Evolutionary conservation across 1,140 invertebrate species (phyloP).

Genomic region (Dinoponera quadriceps): DNA sequence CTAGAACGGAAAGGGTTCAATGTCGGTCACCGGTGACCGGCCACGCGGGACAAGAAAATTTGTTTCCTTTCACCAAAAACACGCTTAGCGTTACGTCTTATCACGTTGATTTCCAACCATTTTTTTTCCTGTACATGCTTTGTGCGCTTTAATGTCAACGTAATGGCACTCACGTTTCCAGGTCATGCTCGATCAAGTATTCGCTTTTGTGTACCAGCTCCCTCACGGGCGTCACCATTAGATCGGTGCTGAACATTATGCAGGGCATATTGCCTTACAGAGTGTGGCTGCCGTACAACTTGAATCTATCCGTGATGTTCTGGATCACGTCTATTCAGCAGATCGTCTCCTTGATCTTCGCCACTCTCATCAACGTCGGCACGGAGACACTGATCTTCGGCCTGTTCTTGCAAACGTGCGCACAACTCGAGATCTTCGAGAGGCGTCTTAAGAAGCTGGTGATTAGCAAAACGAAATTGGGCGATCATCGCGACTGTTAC

Average conservation of each 20-base stretch:
- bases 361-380: background rate
- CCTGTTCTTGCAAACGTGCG: constrained; percentile 35
- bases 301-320: background rate
- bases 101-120: too few relatives aligned
- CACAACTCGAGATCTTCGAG: constrained; percentile 18
- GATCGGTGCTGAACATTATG: background rate
- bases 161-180: constrained; percentile 2
- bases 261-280: constrained; percentile 11
- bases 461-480: background rate
- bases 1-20: too few relatives aligned
- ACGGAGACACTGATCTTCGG: constrained; percentile 18
- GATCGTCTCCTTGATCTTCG: background rate
- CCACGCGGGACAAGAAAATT: too few relatives aligned
- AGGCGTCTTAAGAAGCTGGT: background rate
- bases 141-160: too few relatives aligned
- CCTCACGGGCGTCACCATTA: background rate
- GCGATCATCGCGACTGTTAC: too few relatives aligned
- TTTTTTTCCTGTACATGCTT: too few relatives aligned
- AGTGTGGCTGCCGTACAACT: constrained; percentile 4
- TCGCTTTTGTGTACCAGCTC: background rate
- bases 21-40: too few relatives aligned
- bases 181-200: constrained; percentile 32
- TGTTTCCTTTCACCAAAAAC: too few relatives aligned
- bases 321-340: constrained; percentile 1
- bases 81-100: too few relatives aligned